These are phyloP conservation scores for Sitophilus oryzae DNA, from an alignment of 1,140 invertebrate species.

Conservation along the genomic window DNA sequence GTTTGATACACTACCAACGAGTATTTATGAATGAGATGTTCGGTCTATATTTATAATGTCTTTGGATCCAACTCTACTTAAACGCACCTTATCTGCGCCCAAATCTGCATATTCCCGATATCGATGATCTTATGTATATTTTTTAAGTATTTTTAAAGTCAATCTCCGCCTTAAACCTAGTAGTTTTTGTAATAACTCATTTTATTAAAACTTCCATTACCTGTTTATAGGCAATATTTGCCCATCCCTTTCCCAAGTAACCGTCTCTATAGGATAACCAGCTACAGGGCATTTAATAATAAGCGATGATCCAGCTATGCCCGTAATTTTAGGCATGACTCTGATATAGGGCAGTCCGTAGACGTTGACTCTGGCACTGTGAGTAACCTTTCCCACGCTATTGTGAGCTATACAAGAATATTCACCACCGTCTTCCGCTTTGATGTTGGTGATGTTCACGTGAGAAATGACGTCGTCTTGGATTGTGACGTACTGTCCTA, in stretches of 20 bases:
- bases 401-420: constrained; percentile 85
- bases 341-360: constrained; percentile 85
- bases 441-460: constrained; percentile 85
- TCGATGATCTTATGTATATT: too few relatives aligned
- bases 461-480: constrained; percentile 91
- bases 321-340: constrained; percentile 85
- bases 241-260: constrained; percentile 85
- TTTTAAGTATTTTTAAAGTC: too few relatives aligned
- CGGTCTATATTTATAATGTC: too few relatives aligned
- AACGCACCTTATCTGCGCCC: too few relatives aligned
- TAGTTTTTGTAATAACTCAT: neutral
- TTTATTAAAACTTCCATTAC: constrained; percentile 11
- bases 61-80: too few relatives aligned
- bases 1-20: too few relatives aligned
- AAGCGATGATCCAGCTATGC: constrained; percentile 78
- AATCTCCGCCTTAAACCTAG: neutral
- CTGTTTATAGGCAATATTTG: constrained; percentile 74
- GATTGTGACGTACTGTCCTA: constrained; percentile 74
- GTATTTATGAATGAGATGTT: too few relatives aligned
- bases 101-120: too few relatives aligned
- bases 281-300: constrained; percentile 88
- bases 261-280: constrained; percentile 83
- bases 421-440: constrained; percentile 86
- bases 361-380: constrained; percentile 83
- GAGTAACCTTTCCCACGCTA: constrained; percentile 65